A percentile compares a stretch with the other conserved stretches of the same genome.
These are phyloP conservation scores for Zosterops pallidus DNA, from an alignment of 2,113 vertebrate genomes.

Conservation along the genomic window DNA sequence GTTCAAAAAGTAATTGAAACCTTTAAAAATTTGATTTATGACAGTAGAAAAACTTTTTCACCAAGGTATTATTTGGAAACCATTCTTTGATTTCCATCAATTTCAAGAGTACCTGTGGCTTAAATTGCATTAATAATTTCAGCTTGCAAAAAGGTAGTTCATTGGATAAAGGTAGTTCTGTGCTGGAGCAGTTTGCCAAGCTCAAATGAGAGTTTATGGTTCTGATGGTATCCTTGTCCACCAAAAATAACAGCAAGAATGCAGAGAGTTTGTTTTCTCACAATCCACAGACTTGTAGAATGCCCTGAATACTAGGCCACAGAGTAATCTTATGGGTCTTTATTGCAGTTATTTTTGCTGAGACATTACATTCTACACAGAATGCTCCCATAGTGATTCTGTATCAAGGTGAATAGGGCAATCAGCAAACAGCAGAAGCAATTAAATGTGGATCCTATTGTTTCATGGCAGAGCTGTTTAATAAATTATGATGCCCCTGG, in stretches of 20 bases:
- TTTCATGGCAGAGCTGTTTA: not conserved
- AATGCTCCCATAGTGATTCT: not conserved
- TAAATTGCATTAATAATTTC: not conserved
- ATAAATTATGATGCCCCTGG: not conserved
- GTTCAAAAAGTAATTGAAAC: not conserved
- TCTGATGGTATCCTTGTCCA: not conserved
- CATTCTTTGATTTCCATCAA: not conserved
- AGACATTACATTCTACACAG: not conserved
- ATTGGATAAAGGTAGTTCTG: not conserved
- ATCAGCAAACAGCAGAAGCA: not conserved
- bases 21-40: not conserved
- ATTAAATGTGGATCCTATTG: constrained; percentile 28
- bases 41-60: not conserved
- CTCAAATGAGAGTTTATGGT: not conserved
- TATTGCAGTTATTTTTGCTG: not conserved
- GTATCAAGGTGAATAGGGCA: not conserved
- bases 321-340: not conserved
- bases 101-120: not conserved
- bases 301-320: not conserved
- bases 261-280: not conserved
- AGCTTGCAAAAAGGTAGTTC: accelerated
- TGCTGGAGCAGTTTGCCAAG: not conserved
- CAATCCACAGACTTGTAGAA: not conserved
- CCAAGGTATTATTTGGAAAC: not conserved
- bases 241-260: not conserved